Evolutionary conservation across 2,888 invertebrate species (phyloP).

Genomic region (Diarsia mendica): DNA sequence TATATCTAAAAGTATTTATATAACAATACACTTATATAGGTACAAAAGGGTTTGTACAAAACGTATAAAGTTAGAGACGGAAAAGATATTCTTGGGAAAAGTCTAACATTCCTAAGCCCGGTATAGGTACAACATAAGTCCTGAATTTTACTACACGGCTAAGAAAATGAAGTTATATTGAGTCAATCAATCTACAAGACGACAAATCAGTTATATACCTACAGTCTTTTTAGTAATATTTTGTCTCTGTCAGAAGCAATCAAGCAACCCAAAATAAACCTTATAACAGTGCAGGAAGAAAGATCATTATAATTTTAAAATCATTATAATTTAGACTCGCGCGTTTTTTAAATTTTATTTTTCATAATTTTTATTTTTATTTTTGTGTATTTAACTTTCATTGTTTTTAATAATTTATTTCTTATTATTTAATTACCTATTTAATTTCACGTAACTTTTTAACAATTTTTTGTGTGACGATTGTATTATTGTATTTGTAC

Average conservation of each 20-base stretch:
- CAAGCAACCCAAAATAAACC: neutral
- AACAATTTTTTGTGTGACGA: too few species aligned
- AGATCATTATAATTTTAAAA: neutral
- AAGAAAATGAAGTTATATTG: neutral
- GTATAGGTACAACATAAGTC: conserved; percentile 6
- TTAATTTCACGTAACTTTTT: too few species aligned
- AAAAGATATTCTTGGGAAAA: conserved; percentile 8
- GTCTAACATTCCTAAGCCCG: neutral
- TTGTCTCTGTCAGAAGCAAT: neutral
- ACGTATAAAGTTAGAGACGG: conserved; percentile 31
- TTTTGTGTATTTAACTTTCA: too few species aligned
- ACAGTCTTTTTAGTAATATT: neutral
- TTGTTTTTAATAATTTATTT: too few species aligned
- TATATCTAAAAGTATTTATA: conserved; percentile 66
- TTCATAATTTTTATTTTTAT: too few species aligned
- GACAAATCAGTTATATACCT: neutral
- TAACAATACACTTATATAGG: conserved; percentile 67
- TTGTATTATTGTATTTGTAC: too few species aligned
- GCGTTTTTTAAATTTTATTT: too few species aligned
- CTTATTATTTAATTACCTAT: too few species aligned
- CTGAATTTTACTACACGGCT: neutral
- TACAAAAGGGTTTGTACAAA: conserved; percentile 54
- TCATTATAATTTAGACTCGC: too few species aligned
- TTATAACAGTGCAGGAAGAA: neutral
- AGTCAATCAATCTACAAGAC: neutral